phyloP scores from a whole-genome alignment of 1,140 invertebrate species.

The Homalodisca vitripennis region DNA sequence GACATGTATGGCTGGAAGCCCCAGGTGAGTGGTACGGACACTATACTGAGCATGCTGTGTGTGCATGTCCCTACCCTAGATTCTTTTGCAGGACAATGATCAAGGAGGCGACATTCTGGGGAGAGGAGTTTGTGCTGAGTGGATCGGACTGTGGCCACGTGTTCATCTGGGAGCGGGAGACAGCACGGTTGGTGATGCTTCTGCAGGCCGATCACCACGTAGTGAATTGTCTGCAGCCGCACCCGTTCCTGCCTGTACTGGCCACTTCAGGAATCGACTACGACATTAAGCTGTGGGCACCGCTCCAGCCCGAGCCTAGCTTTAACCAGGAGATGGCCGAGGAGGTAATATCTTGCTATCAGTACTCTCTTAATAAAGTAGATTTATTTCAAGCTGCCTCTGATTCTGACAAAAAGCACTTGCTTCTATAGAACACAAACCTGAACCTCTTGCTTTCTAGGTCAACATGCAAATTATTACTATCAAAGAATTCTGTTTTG shows the following conservation, averaged over 20 bases:
- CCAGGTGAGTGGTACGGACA: not conserved
- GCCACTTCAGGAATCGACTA: constrained; percentile 90
- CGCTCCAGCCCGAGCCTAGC: constrained; percentile 55
- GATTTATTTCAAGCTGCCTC: too few species aligned
- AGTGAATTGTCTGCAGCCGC: constrained; percentile 85
- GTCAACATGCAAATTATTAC: too few species aligned
- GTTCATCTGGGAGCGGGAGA: constrained; percentile 66
- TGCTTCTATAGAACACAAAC: too few species aligned
- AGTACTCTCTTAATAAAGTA: too few species aligned
- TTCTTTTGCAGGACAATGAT: constrained; percentile 75
- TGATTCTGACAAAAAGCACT: too few species aligned
- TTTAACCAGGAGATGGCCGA: constrained; percentile 69
- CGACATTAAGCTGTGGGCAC: constrained; percentile 85
- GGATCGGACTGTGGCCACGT: constrained; percentile 86
- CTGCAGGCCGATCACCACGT: constrained; percentile 83
- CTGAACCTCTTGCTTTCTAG: too few species aligned
- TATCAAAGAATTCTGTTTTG: too few species aligned
- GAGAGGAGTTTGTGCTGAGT: constrained; percentile 76
- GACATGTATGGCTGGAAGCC: constrained; percentile 20
- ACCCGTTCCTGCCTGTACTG: constrained; percentile 76
- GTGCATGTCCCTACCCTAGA: constrained; percentile 42
- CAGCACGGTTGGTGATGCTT: constrained; percentile 69
- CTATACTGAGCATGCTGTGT: constrained; percentile 25
- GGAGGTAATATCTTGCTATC: too few species aligned
- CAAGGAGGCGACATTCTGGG: constrained; percentile 89